Conservation (phyloP, 2,797 vertebrate genomes). For the Pachyuromys duprasi region DNA sequence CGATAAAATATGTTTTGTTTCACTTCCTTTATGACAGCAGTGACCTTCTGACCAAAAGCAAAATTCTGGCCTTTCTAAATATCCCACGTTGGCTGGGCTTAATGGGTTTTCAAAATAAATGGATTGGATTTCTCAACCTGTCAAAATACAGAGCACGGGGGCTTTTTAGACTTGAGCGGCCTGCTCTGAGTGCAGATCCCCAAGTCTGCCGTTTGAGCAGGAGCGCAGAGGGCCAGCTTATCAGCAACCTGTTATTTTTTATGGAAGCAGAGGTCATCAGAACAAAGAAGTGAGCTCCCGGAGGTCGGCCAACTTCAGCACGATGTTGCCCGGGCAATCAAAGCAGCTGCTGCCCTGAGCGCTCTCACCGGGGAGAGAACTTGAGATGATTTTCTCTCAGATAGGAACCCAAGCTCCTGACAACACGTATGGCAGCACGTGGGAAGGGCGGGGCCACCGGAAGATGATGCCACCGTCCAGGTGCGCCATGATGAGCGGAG, state of each 20-base stretch:
- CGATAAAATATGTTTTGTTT: slow-evolving; percentile 77
- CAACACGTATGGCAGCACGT: not conserved
- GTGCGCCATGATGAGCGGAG: not conserved
- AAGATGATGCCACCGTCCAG: not conserved
- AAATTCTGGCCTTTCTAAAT: slow-evolving; percentile 74
- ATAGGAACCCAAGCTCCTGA: not conserved
- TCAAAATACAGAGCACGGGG: slow-evolving; percentile 76
- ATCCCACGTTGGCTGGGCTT: slow-evolving; percentile 73
- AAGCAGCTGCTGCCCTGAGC: not conserved
- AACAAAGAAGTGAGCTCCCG: slow-evolving; percentile 66
- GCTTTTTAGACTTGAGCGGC: slow-evolving; percentile 68
- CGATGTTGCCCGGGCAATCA: slow-evolving; percentile 46
- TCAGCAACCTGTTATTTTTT: slow-evolving; percentile 76
- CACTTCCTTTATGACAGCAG: slow-evolving; percentile 76
- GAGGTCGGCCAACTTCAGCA: slow-evolving; percentile 64
- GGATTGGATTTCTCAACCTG: slow-evolving; percentile 79
- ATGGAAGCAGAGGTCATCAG: slow-evolving; percentile 63
- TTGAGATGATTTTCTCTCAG: slow-evolving; percentile 37
- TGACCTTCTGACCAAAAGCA: slow-evolving; percentile 81
- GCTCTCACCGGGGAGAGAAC: slow-evolving; percentile 1
- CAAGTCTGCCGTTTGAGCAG: not conserved
- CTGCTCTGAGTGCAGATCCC: slow-evolving; percentile 68
- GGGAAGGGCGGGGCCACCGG: not conserved
- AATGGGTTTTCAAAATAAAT: slow-evolving; percentile 82
- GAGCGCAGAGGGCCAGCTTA: slow-evolving; percentile 52